These are phyloP conservation scores for Cyprinodon variegatus DNA, from an alignment of 2,113 vertebrate genomes.

Conservation along the genomic window DNA sequence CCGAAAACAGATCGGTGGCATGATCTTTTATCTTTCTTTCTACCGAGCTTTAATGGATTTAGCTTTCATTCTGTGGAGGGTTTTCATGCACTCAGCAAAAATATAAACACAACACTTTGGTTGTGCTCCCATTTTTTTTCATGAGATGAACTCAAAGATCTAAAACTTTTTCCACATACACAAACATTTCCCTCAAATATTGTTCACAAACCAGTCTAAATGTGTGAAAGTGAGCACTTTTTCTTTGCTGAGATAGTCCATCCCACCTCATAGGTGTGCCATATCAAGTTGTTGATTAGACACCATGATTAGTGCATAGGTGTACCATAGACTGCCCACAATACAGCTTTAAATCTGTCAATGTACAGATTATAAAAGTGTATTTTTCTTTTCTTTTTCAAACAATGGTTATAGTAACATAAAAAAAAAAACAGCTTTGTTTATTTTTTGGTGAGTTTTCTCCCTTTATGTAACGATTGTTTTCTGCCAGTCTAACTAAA, in stretches of 20 bases:
- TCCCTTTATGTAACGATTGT: not conserved
- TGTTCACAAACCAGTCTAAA: not conserved
- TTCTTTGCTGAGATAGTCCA: too few species aligned
- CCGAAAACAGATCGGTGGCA: not conserved
- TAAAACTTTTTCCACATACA: too few species aligned
- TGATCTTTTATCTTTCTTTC: not conserved
- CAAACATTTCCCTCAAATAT: too few species aligned
- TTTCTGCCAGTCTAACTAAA: not conserved
- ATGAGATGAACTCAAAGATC: too few species aligned
- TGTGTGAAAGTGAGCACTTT: too few species aligned
- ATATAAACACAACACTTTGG: too few species aligned
- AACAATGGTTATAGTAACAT: not conserved
- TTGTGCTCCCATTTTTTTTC: too few species aligned
- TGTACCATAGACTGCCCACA: too few species aligned
- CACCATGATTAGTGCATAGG: too few species aligned
- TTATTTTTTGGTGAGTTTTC: not conserved
- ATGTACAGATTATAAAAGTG: not conserved
- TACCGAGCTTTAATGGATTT: not conserved
- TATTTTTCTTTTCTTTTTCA: not conserved
- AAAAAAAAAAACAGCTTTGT: not conserved
- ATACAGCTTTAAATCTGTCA: not conserved
- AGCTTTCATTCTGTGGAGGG: not conserved
- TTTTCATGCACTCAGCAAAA: not conserved
- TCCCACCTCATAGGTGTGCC: too few species aligned
- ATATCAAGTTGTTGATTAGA: too few species aligned